Percentiles rank a stretch among this genome's conserved stretches.
phyloP scores from a whole-genome alignment of 2,113 vertebrate genomes.

The Pelmatolapia mariae region DNA sequence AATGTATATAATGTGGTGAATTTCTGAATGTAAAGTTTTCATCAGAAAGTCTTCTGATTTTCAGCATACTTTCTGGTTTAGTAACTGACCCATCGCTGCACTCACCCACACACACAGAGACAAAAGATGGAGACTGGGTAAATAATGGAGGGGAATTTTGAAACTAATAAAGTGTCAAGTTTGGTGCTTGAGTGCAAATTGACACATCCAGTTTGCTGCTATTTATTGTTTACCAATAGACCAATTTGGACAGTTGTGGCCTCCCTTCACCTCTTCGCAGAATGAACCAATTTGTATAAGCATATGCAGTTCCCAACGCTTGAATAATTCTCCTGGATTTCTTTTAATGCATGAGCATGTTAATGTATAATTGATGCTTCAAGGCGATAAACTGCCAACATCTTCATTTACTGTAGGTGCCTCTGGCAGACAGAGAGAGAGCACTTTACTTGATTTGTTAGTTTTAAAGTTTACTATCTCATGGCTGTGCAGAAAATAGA shows the following conservation, averaged over 20 bases:
- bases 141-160: not conserved
- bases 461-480: constrained; percentile 40
- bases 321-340: constrained; percentile 22
- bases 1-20: not conserved
- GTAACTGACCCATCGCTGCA: not conserved
- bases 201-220: not conserved
- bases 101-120: not conserved
- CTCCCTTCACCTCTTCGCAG: constrained; percentile 4
- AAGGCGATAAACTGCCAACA: constrained; percentile 49
- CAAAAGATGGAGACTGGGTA: not conserved
- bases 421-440: constrained; percentile 19
- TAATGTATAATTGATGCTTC: constrained; percentile 52
- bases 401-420: constrained; percentile 35
- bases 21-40: not conserved
- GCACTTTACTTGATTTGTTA: constrained; percentile 54
- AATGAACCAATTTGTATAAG: constrained; percentile 13
- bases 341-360: constrained; percentile 15
- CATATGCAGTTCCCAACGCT: not conserved
- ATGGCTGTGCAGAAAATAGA: constrained; percentile 8
- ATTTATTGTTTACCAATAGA: not conserved
- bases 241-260: not conserved
- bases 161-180: not conserved
- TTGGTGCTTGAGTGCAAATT: not conserved
- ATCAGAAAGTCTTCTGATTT: not conserved
- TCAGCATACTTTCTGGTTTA: not conserved